Conservation (phyloP, 2,888 invertebrate species). For the Cataglyphis rosenhaueri region DNA sequence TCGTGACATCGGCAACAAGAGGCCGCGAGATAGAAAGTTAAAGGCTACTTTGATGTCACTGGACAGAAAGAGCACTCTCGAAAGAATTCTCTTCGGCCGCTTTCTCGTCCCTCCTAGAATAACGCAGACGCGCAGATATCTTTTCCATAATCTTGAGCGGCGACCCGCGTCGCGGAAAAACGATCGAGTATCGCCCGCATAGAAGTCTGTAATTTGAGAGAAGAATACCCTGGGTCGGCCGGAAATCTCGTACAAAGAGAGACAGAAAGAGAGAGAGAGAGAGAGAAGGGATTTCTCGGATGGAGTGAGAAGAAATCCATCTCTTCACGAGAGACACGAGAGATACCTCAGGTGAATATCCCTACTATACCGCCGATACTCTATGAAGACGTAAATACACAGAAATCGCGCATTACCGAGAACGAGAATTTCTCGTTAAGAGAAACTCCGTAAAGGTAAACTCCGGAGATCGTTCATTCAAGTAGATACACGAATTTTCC, state of each 20-base stretch:
- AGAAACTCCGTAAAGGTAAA: constrained; percentile 80
- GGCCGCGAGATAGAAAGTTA: constrained; percentile 51
- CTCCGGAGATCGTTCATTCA: constrained; percentile 75
- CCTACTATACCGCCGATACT: constrained; percentile 41
- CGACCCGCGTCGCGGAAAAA: constrained; percentile 20
- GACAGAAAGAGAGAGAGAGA: constrained; percentile 22
- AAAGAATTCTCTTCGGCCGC: constrained; percentile 36
- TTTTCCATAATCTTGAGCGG: constrained; percentile 41
- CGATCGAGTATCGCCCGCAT: constrained; percentile 33
- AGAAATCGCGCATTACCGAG: constrained; percentile 78
- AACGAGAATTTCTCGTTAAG: constrained; percentile 77
- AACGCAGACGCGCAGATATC: constrained; percentile 26
- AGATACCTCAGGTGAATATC: constrained; percentile 51
- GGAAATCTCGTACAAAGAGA: constrained; percentile 55
- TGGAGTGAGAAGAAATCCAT: constrained; percentile 56
- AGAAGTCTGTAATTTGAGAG: constrained; percentile 39
- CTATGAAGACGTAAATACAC: constrained; percentile 71
- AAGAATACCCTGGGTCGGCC: constrained; percentile 15
- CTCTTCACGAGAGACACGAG: constrained; percentile 22
- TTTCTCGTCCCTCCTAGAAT: constrained; percentile 32
- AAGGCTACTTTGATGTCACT: constrained; percentile 51
- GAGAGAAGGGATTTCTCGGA: constrained; percentile 45
- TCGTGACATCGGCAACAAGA: constrained; percentile 43
- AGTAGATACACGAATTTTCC: constrained; percentile 63
- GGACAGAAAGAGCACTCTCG: constrained; percentile 40